These are phyloP conservation scores for Alviniconcha strummeri DNA, from an alignment of 2,888 invertebrate genomes.

Conservation along the genomic window DNA sequence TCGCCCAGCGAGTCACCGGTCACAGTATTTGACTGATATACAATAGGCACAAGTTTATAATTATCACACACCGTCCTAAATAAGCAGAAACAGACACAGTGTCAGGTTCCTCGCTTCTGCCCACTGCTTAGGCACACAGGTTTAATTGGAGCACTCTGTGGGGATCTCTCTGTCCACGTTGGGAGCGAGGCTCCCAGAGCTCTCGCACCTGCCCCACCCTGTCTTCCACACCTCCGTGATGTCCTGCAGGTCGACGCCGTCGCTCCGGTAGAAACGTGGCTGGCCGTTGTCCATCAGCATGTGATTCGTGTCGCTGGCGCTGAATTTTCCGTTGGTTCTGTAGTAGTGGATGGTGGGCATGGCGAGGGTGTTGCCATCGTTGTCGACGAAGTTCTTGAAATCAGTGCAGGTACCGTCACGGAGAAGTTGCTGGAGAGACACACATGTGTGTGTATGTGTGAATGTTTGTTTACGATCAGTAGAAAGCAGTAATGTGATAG, in stretches of 20 bases:
- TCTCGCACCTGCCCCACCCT: constrained; percentile 60
- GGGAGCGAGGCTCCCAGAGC: constrained; percentile 60
- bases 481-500: neutral
- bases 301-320: neutral
- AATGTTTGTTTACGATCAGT: neutral
- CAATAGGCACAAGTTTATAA: no score
- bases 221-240: constrained; percentile 61
- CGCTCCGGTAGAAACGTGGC: constrained; percentile 33
- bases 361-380: constrained; percentile 11
- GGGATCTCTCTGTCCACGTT: constrained; percentile 39
- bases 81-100: no score
- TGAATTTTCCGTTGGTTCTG: constrained; percentile 42
- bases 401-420: neutral
- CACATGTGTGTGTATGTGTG: neutral
- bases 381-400: constrained; percentile 33
- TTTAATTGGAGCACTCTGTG: constrained; percentile 18
- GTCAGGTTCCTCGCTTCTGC: no score
- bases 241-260: constrained; percentile 46
- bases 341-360: constrained; percentile 55
- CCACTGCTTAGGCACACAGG: neutral
- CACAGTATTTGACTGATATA: no score
- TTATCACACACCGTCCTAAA: no score
- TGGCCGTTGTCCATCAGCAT: constrained; percentile 22
- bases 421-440: constrained; percentile 27
- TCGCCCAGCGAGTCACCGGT: no score